Conservation (phyloP, 2,888 invertebrate genomes). For the Dasypogon diadema region DNA sequence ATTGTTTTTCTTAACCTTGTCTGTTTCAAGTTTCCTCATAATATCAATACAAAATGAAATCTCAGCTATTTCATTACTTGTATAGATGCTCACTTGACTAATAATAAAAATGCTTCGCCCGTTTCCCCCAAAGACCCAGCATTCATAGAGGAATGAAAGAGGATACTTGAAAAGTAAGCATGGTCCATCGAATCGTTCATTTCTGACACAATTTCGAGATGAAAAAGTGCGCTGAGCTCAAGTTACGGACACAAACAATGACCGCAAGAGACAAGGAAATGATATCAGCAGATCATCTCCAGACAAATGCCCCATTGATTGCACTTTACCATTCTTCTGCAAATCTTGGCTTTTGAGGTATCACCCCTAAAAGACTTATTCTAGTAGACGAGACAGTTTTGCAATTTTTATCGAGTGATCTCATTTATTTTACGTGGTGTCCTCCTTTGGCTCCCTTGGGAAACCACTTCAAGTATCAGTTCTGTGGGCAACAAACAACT, state of each 20-base stretch:
- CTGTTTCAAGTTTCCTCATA: too few relatives aligned
- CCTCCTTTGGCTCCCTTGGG: not conserved
- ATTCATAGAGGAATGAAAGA: too few relatives aligned
- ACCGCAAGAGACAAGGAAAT: constrained; percentile 21
- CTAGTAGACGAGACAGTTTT: constrained; percentile 23
- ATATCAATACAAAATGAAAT: too few relatives aligned
- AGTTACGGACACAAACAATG: not conserved
- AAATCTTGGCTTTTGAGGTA: constrained; percentile 23
- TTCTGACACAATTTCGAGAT: not conserved
- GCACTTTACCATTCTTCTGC: not conserved
- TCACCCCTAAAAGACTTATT: constrained; percentile 8
- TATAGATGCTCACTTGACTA: too few relatives aligned
- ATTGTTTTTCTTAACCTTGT: too few relatives aligned
- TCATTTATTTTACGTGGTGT: constrained; percentile 36
- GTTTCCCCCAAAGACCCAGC: too few relatives aligned
- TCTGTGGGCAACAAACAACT: constrained; percentile 23
- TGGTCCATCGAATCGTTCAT: not conserved
- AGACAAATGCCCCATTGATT: constrained; percentile 47
- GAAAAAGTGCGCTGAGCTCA: not conserved
- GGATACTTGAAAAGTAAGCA: too few relatives aligned
- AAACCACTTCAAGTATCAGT: not conserved
- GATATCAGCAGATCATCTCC: constrained; percentile 31
- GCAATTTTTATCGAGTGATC: constrained; percentile 41
- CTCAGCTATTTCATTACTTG: too few relatives aligned
- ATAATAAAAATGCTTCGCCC: too few relatives aligned